Base-by-base conservation (phyloP, 2,113 vertebrate species). In the Tragulus kanchil region DNA sequence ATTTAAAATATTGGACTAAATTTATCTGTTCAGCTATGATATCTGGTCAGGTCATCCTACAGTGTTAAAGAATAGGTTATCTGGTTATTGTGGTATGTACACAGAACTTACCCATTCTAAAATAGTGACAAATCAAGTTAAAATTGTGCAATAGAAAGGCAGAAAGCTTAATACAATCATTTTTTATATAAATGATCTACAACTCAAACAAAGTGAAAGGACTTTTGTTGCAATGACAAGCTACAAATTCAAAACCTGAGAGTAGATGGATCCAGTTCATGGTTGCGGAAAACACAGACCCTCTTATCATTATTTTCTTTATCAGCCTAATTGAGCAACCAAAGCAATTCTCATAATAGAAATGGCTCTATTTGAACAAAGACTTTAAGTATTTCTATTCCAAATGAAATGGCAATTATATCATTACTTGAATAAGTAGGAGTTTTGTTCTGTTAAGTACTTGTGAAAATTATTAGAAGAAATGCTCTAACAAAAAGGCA, bases 1-100 rank as follows among this genome's bases (percentile, higher is more conserved):
- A 78, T 71, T 95, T 94, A 90, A 88, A 62, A 71, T 90, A 90
- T 28, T 88, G 12, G 88, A 73, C 21, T 83, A 85, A 96, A 90
- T 58, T 58, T 93, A 14, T 45, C 19, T 64, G 3, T 36, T 92
- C 21, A 62, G 36, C n/a, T 82, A 31, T 75, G 28, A 54, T 11
- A 75, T 16, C 19, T 79, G 56, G 23, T 56, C 45, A 89, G 54
- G 5, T 91, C 59, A 42, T 67, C 25, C 8, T 62, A 21, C 8
- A 48, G 19, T 12, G 52, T 79, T 92, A 61, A 79, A 73, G n/a
- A 89, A 56, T 23, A 61, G 36, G 64, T 48, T 6, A 19, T 65
- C 36, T 85, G 31, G 90, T 85, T 45, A 71, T 28, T 65, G 7
- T 31, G 1, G 0, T 62, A 0, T 77, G 26, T 67, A 28, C 58